Evolutionary conservation across 2,888 invertebrate genomes (phyloP), one percentile per base, ranked within the genome.

Genomic region (Drosophila neoperkinsi): DNA sequence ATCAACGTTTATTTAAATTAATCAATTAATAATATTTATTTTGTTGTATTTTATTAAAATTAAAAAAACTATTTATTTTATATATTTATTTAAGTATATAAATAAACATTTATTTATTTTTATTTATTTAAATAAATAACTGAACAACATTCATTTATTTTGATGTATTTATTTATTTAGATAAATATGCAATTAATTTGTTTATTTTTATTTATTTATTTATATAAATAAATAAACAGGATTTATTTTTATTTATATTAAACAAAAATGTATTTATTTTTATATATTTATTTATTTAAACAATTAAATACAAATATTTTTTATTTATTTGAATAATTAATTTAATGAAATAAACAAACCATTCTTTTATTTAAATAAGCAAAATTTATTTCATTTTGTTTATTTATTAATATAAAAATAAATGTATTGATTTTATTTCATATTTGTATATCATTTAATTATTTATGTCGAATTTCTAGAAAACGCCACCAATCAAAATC

Each of bases 401-500:
- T 38, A 18, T 10, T 38, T 38, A n/a, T 41, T 41, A 18, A n/a
- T 9, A 41, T 41, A 10, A 6, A 41, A 41, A n/a, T 10, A n/a
- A 4, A 41, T n/a, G 4, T n/a, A 41, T n/a, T 41, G 0, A 41
- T 41, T 43, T 21, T 21, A 4, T 43, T 6, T 21, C 21, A 46
- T 7, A 43, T 21, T 7, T 13, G 21, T 21, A 10, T n/a, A n/a
- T 41, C n/a, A n/a, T n/a, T 41, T n/a, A n/a, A 21, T 41, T 41
- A 11, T n/a, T 41, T 13, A 7, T 16, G 16, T 16, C 16, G 46
- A 21, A 25, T 55, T 49, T 57, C 13, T 41, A 82, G 82, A 78
- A 21, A 73, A 63, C 61, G 43, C 66, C 58, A 67, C 21, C 33
- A 77, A 74, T 52, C 77, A 79, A 72, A 73, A 63, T 5, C 79